phyloP scores from a whole-genome alignment of 2,888 invertebrate genomes.

The Parochlus steinenii region DNA sequence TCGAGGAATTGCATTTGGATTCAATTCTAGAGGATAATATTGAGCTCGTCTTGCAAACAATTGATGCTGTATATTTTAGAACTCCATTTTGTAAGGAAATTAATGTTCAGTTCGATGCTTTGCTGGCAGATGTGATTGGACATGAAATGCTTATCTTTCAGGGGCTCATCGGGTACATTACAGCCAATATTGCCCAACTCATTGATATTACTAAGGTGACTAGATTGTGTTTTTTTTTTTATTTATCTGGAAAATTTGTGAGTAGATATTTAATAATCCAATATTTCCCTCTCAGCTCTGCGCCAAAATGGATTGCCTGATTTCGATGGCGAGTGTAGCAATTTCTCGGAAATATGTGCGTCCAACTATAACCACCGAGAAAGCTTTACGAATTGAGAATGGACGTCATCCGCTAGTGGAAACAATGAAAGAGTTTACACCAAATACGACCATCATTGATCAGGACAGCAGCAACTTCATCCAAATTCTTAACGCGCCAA shows the following conservation, averaged over 20 bases:
- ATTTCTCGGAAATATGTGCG: conserved; percentile 24
- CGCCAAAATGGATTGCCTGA: conserved; percentile 26
- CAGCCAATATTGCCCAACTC: conserved; percentile 39
- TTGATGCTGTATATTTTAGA: conserved; percentile 26
- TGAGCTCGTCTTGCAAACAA: conserved; percentile 20
- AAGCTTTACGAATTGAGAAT: conserved; percentile 23
- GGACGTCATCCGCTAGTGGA: conserved; percentile 17
- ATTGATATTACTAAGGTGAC: conserved; percentile 39
- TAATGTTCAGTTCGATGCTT: conserved; percentile 61
- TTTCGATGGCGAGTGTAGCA: conserved; percentile 27
- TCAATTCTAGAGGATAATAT: conserved; percentile 7
- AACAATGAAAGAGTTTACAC: conserved; percentile 12
- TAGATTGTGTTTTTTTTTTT: conserved; percentile 52
- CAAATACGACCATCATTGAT: conserved; percentile 14
- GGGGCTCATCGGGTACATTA: conserved; percentile 42
- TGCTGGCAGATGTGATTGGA: conserved; percentile 59
- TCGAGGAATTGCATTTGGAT: conserved; percentile 1
- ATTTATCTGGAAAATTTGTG: conserved; percentile 36
- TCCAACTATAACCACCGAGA: conserved; percentile 25
- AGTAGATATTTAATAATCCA: not conserved
- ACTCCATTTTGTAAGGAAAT: conserved; percentile 38
- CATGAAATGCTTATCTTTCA: conserved; percentile 65
- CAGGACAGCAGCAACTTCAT: conserved; percentile 35
- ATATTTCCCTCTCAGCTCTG: no score
- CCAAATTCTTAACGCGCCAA: conserved; percentile 76